Evolutionary conservation across 2,797 vertebrate genomes (phyloP), one percentile per base, ranked within the genome.

Genomic region (Vireo griseus): DNA sequence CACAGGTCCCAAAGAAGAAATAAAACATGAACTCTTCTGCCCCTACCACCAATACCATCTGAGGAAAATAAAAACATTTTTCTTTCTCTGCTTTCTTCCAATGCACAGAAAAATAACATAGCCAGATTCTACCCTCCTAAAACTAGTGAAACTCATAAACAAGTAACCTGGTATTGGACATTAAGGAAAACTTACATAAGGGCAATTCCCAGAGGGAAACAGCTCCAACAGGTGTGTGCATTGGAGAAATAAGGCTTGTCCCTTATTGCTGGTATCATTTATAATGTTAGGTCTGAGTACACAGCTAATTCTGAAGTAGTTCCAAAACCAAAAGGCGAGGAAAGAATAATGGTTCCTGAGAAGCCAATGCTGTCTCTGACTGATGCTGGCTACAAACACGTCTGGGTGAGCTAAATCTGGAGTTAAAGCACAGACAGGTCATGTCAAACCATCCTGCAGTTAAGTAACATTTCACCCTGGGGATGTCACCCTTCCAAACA

Each of bases 401-500:
- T 45, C 79, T 93, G 81, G 63, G 62, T 88, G 82, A 88, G 1
- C 54, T 45, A 73, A 78, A 55, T 58, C 73, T 92, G 95, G 94
- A 93, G 61, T 40, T 76, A 33, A 83, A 67, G 29, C 68, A 86
- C 69, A 67, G 37, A 31, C 61, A 77, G 96, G 47, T 87, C 57
- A 73, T 93, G 96, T 96, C 90, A 94, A 61, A 87, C 33, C 44
- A 75, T 82, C 68, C 82, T 93, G 74, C 52, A 94, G 92, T 90
- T 96, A 89, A 96, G 81, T 87, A 97, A 97, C 68, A 73, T 90
- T 80, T 86, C 61, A 76, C 95, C 90, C 92, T 17, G 57, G 97
- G 92, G 91, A 97, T 95, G 67, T 45, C 66, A 96, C 63, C 39
- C 40, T 91, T 97, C 95, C 97, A 97, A 96, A 82, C 28, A 61